Conservation (phyloP, 2,888 invertebrate genomes). For the Disparrhopalites patrizii region DNA sequence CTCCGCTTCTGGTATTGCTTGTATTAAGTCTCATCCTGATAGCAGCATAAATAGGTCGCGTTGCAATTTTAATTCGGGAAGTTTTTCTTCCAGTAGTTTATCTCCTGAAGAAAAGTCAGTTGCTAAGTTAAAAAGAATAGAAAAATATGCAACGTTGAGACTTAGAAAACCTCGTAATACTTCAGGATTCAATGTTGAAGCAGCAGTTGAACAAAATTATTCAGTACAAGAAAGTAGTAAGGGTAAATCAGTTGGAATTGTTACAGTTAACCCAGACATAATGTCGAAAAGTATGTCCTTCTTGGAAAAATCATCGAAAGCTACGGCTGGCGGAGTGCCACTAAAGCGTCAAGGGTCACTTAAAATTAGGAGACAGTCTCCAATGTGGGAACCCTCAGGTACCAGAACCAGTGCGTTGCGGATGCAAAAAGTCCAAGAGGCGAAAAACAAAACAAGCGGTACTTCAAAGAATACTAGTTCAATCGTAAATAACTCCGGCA, state of each 20-base stretch:
- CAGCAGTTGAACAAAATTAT: constrained; percentile 2
- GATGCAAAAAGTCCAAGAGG: constrained; percentile 46
- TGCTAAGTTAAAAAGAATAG: constrained; percentile 43
- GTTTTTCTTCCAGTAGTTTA: constrained; percentile 10
- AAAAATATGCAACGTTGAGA: constrained; percentile 46
- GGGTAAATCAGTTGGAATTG: constrained; percentile 21
- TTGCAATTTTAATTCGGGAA: constrained; percentile 36
- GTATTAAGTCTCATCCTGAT: constrained; percentile 42
- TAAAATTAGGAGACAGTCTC: constrained; percentile 31
- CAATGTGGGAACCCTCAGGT: constrained; percentile 39
- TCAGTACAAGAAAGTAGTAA: constrained; percentile 8
- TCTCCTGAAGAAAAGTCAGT: constrained; percentile 36
- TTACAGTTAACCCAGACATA: constrained; percentile 34
- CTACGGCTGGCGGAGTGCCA: constrained; percentile 25
- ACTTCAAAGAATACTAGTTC: background rate
- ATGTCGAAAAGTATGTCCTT: constrained; percentile 48
- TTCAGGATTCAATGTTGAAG: constrained; percentile 33
- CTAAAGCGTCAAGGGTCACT: constrained; percentile 46
- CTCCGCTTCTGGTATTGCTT: constrained; percentile 31
- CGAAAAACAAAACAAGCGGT: constrained; percentile 35
- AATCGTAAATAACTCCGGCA: constrained; percentile 11
- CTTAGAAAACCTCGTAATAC: constrained; percentile 36
- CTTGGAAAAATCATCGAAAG: constrained; percentile 40
- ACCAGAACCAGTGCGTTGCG: constrained; percentile 46
- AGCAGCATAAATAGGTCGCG: constrained; percentile 32